Conservation (phyloP, 2,113 vertebrate species). For the Cynoglossus semilaevis region DNA sequence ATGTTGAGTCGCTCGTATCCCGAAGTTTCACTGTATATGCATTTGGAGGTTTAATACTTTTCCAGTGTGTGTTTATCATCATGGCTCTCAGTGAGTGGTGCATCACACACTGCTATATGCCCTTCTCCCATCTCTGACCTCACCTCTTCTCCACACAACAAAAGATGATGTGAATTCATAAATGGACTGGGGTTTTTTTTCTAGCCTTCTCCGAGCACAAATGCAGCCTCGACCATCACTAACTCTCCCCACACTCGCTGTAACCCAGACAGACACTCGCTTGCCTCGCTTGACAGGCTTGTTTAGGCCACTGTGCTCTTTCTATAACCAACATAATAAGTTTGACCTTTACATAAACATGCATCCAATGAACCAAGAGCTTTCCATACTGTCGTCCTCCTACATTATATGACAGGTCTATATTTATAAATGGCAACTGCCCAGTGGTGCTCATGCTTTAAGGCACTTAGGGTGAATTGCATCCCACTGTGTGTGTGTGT, state of each 20-base stretch:
- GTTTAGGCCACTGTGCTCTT: slow-evolving; percentile 62
- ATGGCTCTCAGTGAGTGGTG: neutral
- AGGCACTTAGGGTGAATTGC: slow-evolving; percentile 52
- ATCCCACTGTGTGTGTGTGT: slow-evolving; percentile 31
- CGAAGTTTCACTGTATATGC: neutral
- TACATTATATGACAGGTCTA: slow-evolving; percentile 62
- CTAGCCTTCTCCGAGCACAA: slow-evolving; percentile 3
- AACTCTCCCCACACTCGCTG: slow-evolving; percentile 13
- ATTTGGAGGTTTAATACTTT: neutral
- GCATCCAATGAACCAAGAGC: slow-evolving; percentile 51
- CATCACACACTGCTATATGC: slow-evolving; percentile 2
- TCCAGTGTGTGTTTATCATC: neutral
- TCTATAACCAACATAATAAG: slow-evolving; percentile 68
- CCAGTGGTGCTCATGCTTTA: slow-evolving; percentile 41
- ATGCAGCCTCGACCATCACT: slow-evolving; percentile 21
- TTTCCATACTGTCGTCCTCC: slow-evolving; percentile 32
- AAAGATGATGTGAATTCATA: slow-evolving; percentile 18
- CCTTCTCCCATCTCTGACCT: neutral
- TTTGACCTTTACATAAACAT: slow-evolving; percentile 73
- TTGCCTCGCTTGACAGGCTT: slow-evolving; percentile 49
- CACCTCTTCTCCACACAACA: neutral
- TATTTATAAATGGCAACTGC: slow-evolving; percentile 68
- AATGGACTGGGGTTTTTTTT: slow-evolving; percentile 28
- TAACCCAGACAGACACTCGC: slow-evolving; percentile 48
- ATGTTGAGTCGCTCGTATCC: too few relatives aligned